Evolutionary conservation across 1,140 invertebrate species (phyloP).

Genomic region (Drosophila ogumai): DNA sequence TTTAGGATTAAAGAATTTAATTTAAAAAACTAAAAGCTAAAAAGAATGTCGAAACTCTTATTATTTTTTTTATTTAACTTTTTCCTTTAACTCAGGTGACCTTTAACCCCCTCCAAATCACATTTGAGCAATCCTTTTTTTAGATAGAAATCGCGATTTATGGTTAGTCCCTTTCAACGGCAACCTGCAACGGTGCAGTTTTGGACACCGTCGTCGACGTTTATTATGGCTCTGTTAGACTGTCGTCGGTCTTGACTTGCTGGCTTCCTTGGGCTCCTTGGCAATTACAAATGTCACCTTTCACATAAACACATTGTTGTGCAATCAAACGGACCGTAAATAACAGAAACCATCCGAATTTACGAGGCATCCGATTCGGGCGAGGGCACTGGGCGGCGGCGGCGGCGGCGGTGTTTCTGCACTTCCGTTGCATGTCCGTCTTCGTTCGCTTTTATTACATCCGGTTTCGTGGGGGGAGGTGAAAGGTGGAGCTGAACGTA

Average conservation of each 20-base stretch:
- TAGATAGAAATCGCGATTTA: slow-evolving; percentile 51
- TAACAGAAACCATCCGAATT: slow-evolving; percentile 52
- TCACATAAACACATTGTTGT: slow-evolving; percentile 66
- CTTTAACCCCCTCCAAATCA: neutral
- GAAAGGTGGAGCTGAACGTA: neutral
- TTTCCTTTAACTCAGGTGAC: neutral
- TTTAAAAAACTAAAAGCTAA: neutral
- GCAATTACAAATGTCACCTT: slow-evolving; percentile 68
- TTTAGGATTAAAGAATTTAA: neutral
- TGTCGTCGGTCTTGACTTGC: slow-evolving; percentile 38
- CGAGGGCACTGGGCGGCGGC: slow-evolving; percentile 1
- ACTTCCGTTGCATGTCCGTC: slow-evolving; percentile 62
- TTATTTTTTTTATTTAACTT: neutral
- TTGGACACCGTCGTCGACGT: neutral
- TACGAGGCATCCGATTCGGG: slow-evolving; percentile 37
- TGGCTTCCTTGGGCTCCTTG: slow-evolving; percentile 15
- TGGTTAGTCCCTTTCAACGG: slow-evolving; percentile 23
- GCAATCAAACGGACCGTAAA: slow-evolving; percentile 73
- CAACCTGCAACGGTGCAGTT: neutral
- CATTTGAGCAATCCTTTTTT: slow-evolving; percentile 5
- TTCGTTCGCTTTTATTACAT: slow-evolving; percentile 61
- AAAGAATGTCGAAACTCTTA: too few relatives aligned
- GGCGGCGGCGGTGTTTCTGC: slow-evolving; percentile 23
- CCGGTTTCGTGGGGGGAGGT: slow-evolving; percentile 23
- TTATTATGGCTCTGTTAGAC: slow-evolving; percentile 19